Evolutionary conservation across 2,113 vertebrate genomes (phyloP).

Genomic region (Chionodraco myersi): DNA sequence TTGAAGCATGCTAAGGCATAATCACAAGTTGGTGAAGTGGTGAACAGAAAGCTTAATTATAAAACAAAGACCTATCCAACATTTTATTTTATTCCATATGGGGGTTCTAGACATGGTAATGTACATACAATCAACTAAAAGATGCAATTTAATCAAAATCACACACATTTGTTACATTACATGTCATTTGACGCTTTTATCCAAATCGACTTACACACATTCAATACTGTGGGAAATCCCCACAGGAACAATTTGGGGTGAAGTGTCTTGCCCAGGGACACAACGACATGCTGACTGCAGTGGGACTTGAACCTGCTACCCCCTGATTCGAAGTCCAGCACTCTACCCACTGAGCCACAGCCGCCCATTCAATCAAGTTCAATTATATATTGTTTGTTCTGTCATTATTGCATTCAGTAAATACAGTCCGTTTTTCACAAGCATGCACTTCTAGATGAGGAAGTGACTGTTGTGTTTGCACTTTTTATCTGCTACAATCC

Average conservation of each 20-base stretch:
- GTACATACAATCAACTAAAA: background rate
- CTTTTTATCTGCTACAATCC: constrained; percentile 68
- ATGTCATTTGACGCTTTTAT: too few species aligned
- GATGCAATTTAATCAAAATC: background rate
- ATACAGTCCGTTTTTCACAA: constrained; percentile 3
- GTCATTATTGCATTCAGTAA: background rate
- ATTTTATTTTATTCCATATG: background rate
- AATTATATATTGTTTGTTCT: constrained; percentile 16
- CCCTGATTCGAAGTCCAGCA: too few species aligned
- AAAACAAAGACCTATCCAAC: background rate
- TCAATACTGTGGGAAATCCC: too few species aligned
- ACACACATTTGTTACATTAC: background rate
- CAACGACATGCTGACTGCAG: too few species aligned
- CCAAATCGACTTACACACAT: too few species aligned
- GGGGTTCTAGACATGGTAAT: background rate
- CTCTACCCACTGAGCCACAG: too few species aligned
- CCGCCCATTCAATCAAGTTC: background rate
- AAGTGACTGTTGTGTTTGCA: constrained; percentile 43
- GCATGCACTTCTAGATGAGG: constrained; percentile 29
- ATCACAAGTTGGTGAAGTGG: too few species aligned
- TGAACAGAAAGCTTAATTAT: background rate
- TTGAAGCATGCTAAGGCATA: background rate
- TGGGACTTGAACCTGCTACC: too few species aligned
- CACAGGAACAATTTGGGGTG: too few species aligned
- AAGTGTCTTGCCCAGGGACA: too few species aligned